phyloP scores from a whole-genome alignment of 92 coral and sea anemone genomes.

The Palythoa grandiflora region DNA sequence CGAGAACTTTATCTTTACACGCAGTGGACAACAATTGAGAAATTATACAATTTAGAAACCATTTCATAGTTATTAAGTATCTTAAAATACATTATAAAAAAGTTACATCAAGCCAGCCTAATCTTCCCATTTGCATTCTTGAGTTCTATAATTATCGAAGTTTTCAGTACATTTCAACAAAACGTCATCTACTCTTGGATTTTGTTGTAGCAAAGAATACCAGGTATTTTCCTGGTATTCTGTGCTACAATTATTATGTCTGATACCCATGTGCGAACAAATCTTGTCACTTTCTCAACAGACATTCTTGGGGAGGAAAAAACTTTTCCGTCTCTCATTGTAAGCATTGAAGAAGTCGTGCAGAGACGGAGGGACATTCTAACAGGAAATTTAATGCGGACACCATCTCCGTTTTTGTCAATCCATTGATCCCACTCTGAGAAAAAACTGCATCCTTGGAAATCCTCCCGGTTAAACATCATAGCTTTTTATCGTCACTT shows the following conservation, averaged over 20 bases:
- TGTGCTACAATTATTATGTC: conserved; percentile 13
- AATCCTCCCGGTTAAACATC: conserved; percentile 55
- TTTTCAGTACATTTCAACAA: neutral
- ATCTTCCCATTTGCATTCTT: neutral
- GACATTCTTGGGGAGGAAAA: no score
- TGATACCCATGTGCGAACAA: conserved; percentile 1
- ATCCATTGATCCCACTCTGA: conserved; percentile 67
- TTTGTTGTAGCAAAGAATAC: no score
- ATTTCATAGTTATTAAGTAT: neutral
- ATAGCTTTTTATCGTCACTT: conserved; percentile 67
- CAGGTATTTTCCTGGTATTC: conserved; percentile 8
- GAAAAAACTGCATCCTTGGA: conserved; percentile 44
- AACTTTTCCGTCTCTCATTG: no score
- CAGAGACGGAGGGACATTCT: conserved; percentile 38
- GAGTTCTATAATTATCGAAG: neutral
- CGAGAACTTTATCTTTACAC: no score
- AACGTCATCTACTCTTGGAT: neutral
- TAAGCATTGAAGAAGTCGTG: no score
- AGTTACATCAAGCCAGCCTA: neutral
- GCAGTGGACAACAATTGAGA: conserved; percentile 6
- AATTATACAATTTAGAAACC: neutral
- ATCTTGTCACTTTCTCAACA: neutral
- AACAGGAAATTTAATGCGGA: no score
- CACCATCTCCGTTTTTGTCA: conserved; percentile 78
- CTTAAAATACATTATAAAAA: neutral